Conservation (phyloP, 2,888 invertebrate species). For the Chrysomela aeneicollis region DNA sequence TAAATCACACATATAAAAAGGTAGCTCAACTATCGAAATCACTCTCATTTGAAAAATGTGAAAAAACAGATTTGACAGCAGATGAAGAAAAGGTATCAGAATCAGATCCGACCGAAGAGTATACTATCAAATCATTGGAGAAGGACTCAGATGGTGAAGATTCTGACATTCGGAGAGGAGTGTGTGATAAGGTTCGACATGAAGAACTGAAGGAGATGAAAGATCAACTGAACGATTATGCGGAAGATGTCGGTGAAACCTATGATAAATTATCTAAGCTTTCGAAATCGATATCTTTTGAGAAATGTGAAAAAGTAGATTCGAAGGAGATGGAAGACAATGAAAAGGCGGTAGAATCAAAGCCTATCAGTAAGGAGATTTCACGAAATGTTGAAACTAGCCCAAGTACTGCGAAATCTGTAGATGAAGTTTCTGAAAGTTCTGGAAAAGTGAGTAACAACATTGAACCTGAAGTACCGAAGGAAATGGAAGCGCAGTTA, state of each 20-base stretch:
- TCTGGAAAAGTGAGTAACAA: neutral
- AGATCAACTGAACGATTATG: constrained; percentile 26
- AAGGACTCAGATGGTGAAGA: neutral
- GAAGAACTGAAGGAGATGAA: constrained; percentile 39
- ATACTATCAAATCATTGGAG: neutral
- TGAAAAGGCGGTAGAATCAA: neutral
- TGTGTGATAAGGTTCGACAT: neutral
- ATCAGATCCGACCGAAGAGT: neutral
- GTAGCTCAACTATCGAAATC: constrained; percentile 38
- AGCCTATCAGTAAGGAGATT: neutral
- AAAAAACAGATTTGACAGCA: constrained; percentile 23
- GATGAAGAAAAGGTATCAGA: constrained; percentile 6
- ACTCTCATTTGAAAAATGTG: constrained; percentile 38
- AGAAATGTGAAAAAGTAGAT: constrained; percentile 1
- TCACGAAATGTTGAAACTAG: neutral
- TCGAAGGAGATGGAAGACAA: constrained; percentile 22
- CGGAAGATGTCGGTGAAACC: neutral
- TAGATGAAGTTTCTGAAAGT: neutral
- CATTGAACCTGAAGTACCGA: constrained; percentile 16
- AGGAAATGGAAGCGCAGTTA: constrained; percentile 41
- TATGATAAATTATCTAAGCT: neutral
- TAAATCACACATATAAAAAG: constrained; percentile 35
- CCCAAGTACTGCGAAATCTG: neutral
- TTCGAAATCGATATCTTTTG: neutral
- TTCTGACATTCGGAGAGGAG: neutral